Evolutionary conservation across 1,140 invertebrate genomes (phyloP).

Genomic region (Solenopsis invicta): DNA sequence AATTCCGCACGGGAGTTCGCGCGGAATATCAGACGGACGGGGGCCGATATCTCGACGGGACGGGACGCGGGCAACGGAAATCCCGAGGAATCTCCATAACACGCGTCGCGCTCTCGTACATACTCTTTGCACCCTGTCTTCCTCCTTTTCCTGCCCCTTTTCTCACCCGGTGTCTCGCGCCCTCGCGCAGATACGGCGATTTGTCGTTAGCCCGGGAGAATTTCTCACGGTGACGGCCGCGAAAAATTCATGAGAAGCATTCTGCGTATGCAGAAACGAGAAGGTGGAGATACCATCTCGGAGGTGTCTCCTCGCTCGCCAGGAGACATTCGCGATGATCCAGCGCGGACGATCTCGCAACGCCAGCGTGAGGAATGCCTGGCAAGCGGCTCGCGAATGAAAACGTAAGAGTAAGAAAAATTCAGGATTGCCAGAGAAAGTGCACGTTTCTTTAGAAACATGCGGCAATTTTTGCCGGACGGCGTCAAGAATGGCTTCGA

Average conservation of each 20-base stretch:
- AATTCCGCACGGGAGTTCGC: slow-evolving; percentile 66
- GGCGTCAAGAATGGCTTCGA: not conserved
- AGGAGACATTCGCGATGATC: slow-evolving; percentile 46
- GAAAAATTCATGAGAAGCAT: slow-evolving; percentile 54
- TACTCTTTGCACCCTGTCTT: too few relatives aligned
- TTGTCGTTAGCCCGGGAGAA: slow-evolving; percentile 41
- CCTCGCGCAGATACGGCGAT: slow-evolving; percentile 38
- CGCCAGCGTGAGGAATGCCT: slow-evolving; percentile 40
- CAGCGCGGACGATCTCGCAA: slow-evolving; percentile 50
- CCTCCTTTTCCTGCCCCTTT: too few relatives aligned
- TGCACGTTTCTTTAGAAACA: slow-evolving; percentile 8
- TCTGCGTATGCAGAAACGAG: slow-evolving; percentile 19
- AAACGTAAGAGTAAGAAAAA: slow-evolving; percentile 17
- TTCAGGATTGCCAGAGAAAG: slow-evolving; percentile 13
- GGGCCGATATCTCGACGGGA: slow-evolving; percentile 50
- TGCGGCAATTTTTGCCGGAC: slow-evolving; percentile 2
- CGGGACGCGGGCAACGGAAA: slow-evolving; percentile 5
- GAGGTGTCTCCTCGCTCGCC: not conserved
- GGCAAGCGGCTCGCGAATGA: slow-evolving; percentile 34
- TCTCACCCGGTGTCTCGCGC: not conserved
- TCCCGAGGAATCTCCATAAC: slow-evolving; percentile 66
- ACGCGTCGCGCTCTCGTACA: slow-evolving; percentile 6
- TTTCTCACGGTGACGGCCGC: slow-evolving; percentile 36
- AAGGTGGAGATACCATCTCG: not conserved
- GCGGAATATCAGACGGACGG: slow-evolving; percentile 60